These are phyloP conservation scores for Gila orcuttii DNA, from an alignment of 2,113 vertebrate species.

Conservation along the genomic window DNA sequence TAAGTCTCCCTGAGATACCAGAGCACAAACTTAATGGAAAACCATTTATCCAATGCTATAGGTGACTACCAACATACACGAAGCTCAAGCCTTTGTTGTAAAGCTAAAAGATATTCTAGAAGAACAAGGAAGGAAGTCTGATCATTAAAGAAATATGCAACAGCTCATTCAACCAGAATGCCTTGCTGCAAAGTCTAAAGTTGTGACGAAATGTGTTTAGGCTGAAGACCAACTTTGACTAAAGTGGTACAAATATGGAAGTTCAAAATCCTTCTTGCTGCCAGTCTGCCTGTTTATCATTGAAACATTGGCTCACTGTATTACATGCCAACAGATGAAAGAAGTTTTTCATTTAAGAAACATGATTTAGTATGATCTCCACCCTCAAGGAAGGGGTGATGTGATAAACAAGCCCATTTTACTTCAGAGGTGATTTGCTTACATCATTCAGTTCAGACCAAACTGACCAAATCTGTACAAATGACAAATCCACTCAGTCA, in stretches of 20 bases:
- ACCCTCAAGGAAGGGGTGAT: slow-evolving; percentile 49
- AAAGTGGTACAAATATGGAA: slow-evolving; percentile 47
- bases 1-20: slow-evolving; percentile 47
- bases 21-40: slow-evolving; percentile 48
- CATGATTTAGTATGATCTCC: slow-evolving; percentile 49
- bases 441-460: slow-evolving; percentile 36
- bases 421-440: slow-evolving; percentile 61
- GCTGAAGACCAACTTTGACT: slow-evolving; percentile 37
- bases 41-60: slow-evolving; percentile 23
- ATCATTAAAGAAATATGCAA: slow-evolving; percentile 33
- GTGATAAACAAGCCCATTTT: slow-evolving; percentile 75
- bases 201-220: slow-evolving; percentile 27
- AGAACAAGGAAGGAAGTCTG: background rate
- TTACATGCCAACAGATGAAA: slow-evolving; percentile 49
- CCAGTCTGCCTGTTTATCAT: slow-evolving; percentile 45
- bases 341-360: slow-evolving; percentile 51
- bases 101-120: background rate
- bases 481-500: slow-evolving; percentile 25
- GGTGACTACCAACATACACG: background rate
- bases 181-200: slow-evolving; percentile 16
- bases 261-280: slow-evolving; percentile 39
- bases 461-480: slow-evolving; percentile 11
- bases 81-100: slow-evolving; percentile 4
- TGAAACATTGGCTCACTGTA: slow-evolving; percentile 44
- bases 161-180: background rate